Base-by-base conservation (phyloP, 2,888 invertebrate species). In the Lordiphosa fenestrarum region DNA sequence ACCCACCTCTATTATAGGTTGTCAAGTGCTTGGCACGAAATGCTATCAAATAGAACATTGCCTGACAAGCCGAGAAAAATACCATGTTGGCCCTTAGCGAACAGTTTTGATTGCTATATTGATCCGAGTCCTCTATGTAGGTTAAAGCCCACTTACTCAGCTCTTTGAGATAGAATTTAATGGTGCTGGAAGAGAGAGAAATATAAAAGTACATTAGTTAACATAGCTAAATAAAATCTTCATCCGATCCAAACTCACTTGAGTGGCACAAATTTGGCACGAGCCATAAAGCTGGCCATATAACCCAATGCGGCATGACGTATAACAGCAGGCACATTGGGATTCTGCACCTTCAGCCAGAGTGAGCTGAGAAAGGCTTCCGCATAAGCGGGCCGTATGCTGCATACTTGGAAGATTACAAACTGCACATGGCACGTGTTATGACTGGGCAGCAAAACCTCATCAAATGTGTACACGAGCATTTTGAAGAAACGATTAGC, bases 61-160 rank as follows among this genome's bases (percentile, higher is more conserved):
- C 94, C 89, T 99, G 98, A 75, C 98, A 98, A 3, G 97, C 93
- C 1, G 95, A 93, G 87, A 97, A 98, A 90, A 99, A 99, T 0
- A 97, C 94, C 3, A 93, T 92, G 86, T 99, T 98, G 0, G 94
- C 92, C 75, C 93, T 92, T 0, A 93, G 84, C 71, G 94, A 93
- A 46, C 83, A 71, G 55, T 88, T 88, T 13, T 81, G 80, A 41
- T 84, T 83, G 40, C 84, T 84, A 40, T 85, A 84, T 40, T 84
- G 84, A 75, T 89, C 89, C 25, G 85, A 75, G 36, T 85, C 78
- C 47, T 88, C 80, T 44, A 97, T 94, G 86, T 98, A 98, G 0
- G 92, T 90, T 86, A 97, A 96, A 61, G 96, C 94, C 97, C 97
- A 98, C 1, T 92, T 91, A 0, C 94, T 91, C 91, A 98, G 93